These are phyloP conservation scores for Heliconius ethilla DNA, from an alignment of 2,888 invertebrate genomes.

Conservation along the genomic window DNA sequence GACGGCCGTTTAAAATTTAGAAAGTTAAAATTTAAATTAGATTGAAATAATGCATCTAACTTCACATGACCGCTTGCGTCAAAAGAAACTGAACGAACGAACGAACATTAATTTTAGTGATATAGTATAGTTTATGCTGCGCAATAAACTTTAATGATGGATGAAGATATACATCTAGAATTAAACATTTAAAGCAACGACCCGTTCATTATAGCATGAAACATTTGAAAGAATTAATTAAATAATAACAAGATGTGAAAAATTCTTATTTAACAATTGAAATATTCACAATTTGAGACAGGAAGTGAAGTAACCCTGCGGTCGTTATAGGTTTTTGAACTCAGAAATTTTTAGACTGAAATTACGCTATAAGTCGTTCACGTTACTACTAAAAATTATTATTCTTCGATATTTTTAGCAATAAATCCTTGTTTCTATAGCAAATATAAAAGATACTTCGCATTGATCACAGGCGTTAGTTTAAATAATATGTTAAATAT, in stretches of 20 bases:
- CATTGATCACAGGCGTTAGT: slow-evolving; percentile 23
- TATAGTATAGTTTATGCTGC: slow-evolving; percentile 47
- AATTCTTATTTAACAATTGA: slow-evolving; percentile 47
- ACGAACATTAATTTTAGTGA: slow-evolving; percentile 44
- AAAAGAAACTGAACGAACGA: slow-evolving; percentile 35
- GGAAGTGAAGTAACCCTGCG: slow-evolving; percentile 38
- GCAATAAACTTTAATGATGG: slow-evolving; percentile 51
- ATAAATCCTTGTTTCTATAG: background rate
- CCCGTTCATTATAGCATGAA: slow-evolving; percentile 42
- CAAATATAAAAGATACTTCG: slow-evolving; percentile 1
- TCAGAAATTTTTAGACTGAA: slow-evolving; percentile 19
- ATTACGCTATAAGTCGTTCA: slow-evolving; percentile 4
- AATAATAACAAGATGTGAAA: slow-evolving; percentile 48
- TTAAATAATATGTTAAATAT: slow-evolving; percentile 14
- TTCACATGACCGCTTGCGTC: slow-evolving; percentile 30
- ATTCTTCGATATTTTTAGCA: background rate
- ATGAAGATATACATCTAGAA: slow-evolving; percentile 48
- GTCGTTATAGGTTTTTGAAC: slow-evolving; percentile 39
- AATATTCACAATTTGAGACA: slow-evolving; percentile 30
- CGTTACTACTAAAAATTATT: background rate
- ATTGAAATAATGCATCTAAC: slow-evolving; percentile 24
- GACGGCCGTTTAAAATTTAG: background rate
- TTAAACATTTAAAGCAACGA: slow-evolving; percentile 46
- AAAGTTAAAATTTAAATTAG: slow-evolving; percentile 5
- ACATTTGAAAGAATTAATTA: slow-evolving; percentile 43